Conservation (phyloP, 92 coral and sea anemone genomes). For the Epizoanthus scotinus region DNA sequence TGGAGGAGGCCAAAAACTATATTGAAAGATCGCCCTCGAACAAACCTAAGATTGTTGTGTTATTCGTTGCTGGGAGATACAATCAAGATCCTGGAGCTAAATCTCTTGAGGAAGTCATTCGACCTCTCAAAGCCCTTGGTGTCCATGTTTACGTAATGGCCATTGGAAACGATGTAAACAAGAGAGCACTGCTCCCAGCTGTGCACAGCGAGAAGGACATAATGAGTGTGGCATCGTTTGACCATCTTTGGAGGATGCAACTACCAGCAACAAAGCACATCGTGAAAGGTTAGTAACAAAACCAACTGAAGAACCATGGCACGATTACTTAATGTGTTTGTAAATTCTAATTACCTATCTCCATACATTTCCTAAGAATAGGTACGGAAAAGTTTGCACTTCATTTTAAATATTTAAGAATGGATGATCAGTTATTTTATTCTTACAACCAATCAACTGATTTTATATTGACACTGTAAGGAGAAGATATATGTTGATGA, state of each 20-base stretch:
- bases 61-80: conserved; percentile 62
- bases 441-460: no score
- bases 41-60: conserved; percentile 52
- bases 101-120: conserved; percentile 40
- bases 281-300: conserved; percentile 13
- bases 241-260: conserved; percentile 30
- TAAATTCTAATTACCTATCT: no score
- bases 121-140: conserved; percentile 46
- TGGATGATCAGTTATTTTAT: no score
- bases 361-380: no score
- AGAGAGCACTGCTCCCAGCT: conserved; percentile 30
- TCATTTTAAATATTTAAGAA: no score
- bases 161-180: conserved; percentile 36
- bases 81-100: conserved; percentile 46
- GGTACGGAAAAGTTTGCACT: no score
- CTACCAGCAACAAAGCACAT: conserved; percentile 2
- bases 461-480: no score
- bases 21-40: conserved; percentile 53
- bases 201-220: not conserved
- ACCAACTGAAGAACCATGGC: no score
- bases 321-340: no score
- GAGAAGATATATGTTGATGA: no score
- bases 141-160: conserved; percentile 47
- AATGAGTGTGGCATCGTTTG: conserved; percentile 7
- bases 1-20: conserved; percentile 66